phyloP scores from a whole-genome alignment of 2,888 invertebrate genomes.

The Drosophila atripex region DNA sequence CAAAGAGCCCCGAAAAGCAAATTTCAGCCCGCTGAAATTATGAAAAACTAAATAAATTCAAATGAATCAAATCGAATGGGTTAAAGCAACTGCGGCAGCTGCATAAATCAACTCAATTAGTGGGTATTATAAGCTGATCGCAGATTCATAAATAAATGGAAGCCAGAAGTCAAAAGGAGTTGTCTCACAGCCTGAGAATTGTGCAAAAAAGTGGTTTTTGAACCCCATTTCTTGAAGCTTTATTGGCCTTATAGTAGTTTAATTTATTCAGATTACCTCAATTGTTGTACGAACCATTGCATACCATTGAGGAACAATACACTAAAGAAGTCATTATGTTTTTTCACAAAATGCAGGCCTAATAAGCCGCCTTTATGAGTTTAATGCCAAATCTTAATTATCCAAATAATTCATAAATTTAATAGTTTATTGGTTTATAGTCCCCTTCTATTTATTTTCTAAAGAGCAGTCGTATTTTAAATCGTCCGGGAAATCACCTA shows the following conservation, averaged over 20 bases:
- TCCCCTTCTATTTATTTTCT: not conserved
- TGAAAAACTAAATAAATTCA: constrained; percentile 68
- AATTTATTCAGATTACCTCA: not conserved
- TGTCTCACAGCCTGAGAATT: constrained; percentile 15
- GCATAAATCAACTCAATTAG: constrained; percentile 79
- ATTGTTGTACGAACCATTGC: not conserved
- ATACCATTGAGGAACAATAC: too few relatives aligned
- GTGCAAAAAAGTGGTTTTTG: constrained; percentile 9
- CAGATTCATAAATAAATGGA: constrained; percentile 27
- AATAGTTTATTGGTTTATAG: not conserved
- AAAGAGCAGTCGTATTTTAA: not conserved
- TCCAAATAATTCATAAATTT: not conserved
- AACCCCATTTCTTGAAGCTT: not conserved
- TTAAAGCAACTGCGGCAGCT: constrained; percentile 66
- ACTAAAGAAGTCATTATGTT: too few relatives aligned
- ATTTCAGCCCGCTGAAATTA: constrained; percentile 23
- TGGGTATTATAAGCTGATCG: constrained; percentile 57
- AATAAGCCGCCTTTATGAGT: not conserved
- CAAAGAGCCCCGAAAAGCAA: constrained; percentile 29
- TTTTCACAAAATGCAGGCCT: too few relatives aligned
- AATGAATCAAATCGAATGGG: constrained; percentile 62
- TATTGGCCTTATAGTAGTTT: not conserved
- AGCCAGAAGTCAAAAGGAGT: constrained; percentile 31
- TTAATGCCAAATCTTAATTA: not conserved
- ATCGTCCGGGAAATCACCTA: not conserved